phyloP scores from a whole-genome alignment of 2,113 vertebrate genomes.

The Hemibagrus wyckioides region DNA sequence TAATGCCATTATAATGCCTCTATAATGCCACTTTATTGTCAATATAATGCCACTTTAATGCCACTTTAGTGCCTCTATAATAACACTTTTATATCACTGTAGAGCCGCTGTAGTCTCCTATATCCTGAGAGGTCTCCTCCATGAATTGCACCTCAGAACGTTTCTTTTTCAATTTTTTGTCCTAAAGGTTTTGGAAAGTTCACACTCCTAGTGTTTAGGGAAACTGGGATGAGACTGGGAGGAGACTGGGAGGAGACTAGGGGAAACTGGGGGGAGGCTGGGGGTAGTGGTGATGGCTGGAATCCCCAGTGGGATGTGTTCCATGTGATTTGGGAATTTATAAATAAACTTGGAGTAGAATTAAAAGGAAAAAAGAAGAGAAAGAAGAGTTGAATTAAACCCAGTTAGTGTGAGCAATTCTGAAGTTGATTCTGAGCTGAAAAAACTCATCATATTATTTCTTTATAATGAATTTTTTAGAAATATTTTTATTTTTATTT shows the following conservation, averaged over 20 bases:
- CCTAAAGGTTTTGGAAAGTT: background rate
- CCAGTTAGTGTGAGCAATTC: background rate
- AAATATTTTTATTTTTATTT: slow-evolving; percentile 19
- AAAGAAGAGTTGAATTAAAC: background rate
- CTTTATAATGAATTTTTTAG: too few relatives aligned
- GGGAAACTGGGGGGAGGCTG: too few relatives aligned
- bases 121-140: background rate
- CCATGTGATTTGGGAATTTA: background rate
- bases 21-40: too few relatives aligned
- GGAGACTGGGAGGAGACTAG: too few relatives aligned
- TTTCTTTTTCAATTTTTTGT: background rate
- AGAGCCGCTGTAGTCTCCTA: too few relatives aligned
- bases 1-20: too few relatives aligned
- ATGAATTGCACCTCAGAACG: background rate
- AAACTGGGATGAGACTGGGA: too few relatives aligned
- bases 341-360: background rate
- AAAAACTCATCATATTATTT: too few relatives aligned
- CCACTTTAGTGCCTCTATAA: background rate
- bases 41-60: background rate
- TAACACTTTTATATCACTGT: background rate
- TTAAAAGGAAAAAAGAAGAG: background rate
- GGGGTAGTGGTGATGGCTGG: background rate
- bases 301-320: background rate
- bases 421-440: too few relatives aligned
- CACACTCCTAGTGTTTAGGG: background rate